phyloP scores from a whole-genome alignment of 2,888 invertebrate species.

The Andrena chrysosceles region DNA sequence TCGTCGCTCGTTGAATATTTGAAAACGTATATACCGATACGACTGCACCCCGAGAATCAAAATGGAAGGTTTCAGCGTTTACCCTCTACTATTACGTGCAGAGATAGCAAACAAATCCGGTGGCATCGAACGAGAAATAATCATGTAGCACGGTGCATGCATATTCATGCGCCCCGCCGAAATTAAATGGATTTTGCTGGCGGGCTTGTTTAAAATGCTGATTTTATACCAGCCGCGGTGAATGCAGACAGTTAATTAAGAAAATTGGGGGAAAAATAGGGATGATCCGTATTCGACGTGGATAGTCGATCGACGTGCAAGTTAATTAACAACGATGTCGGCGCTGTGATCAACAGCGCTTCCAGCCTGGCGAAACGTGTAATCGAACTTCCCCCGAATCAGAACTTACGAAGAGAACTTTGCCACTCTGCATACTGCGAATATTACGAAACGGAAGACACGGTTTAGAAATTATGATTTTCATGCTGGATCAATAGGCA shows the following conservation, averaged over 20 bases:
- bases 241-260: constrained; percentile 23
- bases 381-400: neutral
- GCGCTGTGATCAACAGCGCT: neutral
- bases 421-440: too few species aligned
- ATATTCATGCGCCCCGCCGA: constrained; percentile 28
- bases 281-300: neutral
- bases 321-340: neutral
- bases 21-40: too few species aligned
- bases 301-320: neutral
- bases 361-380: neutral
- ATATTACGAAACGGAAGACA: too few species aligned
- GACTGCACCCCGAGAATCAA: neutral
- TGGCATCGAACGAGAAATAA: neutral
- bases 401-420: too few species aligned
- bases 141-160: constrained; percentile 8
- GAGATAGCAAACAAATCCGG: neutral
- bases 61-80: neutral
- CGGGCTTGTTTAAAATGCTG: constrained; percentile 25
- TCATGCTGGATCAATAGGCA: too few species aligned
- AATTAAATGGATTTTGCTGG: constrained; percentile 21
- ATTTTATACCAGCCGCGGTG: constrained; percentile 11
- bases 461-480: too few species aligned
- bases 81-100: neutral
- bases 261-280: neutral
- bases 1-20: too few species aligned